phyloP scores from a whole-genome alignment of 2,888 invertebrate genomes.

The Atherix ibis region DNA sequence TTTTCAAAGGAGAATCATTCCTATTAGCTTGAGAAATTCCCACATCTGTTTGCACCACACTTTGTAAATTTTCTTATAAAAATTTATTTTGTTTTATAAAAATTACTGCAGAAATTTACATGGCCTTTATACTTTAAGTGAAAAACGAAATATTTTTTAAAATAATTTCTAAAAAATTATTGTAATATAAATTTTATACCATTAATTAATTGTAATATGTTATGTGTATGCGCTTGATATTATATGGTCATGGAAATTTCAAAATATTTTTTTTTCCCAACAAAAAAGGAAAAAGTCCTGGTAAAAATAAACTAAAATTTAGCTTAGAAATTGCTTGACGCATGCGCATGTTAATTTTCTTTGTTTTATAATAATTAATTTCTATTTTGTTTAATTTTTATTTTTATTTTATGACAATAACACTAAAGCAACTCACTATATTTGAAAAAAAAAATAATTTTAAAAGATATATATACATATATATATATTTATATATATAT shows the following conservation, averaged over 20 bases:
- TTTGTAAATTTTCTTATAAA: background rate
- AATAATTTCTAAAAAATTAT: too few relatives aligned
- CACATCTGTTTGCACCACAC: background rate
- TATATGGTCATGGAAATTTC: too few relatives aligned
- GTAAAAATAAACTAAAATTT: slow-evolving; percentile 2
- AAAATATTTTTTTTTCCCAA: too few relatives aligned
- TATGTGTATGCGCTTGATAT: too few relatives aligned
- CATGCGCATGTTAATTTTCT: slow-evolving; percentile 1
- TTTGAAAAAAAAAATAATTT: background rate
- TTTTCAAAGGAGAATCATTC: too few relatives aligned
- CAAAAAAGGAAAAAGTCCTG: background rate
- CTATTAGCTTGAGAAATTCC: too few relatives aligned
- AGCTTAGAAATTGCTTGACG: background rate
- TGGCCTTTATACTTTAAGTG: background rate
- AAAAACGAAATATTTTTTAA: too few relatives aligned
- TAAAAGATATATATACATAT: too few relatives aligned
- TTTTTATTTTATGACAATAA: slow-evolving; percentile 1
- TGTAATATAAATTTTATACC: too few relatives aligned
- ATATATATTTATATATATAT: too few relatives aligned
- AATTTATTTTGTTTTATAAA: background rate
- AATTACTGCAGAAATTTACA: background rate
- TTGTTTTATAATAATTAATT: background rate
- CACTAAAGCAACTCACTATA: slow-evolving; percentile 1
- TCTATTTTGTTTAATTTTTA: background rate
- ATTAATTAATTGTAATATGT: too few relatives aligned